phyloP scores from a whole-genome alignment of 2,797 vertebrate species.

The Calcarius lapponicus region DNA sequence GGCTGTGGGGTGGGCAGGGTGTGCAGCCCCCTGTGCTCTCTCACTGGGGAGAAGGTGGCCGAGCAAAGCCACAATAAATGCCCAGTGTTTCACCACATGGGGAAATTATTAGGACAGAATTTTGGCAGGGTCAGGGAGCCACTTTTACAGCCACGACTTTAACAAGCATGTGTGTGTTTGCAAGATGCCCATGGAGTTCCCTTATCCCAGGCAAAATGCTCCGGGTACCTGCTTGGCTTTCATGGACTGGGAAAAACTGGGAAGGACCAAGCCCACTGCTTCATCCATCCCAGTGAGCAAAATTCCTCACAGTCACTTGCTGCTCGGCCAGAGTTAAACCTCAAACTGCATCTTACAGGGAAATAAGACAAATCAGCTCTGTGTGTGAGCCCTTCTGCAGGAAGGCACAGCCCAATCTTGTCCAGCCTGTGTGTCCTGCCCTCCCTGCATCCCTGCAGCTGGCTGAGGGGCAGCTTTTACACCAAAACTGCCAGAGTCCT shows the following conservation, averaged over 20 bases:
- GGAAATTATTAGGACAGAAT: not conserved
- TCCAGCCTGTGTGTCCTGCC: fast-evolving
- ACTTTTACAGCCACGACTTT: not conserved
- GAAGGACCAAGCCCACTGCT: not conserved
- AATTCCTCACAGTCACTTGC: not conserved
- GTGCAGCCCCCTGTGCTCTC: fast-evolving
- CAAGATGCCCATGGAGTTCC: not conserved
- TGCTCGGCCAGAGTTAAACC: not conserved
- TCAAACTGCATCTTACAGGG: not conserved
- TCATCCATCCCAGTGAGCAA: fast-evolving
- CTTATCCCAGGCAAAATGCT: not conserved
- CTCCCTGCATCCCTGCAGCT: not conserved
- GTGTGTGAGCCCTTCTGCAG: not conserved
- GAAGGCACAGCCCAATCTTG: not conserved
- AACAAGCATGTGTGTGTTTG: not conserved
- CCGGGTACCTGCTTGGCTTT: not conserved
- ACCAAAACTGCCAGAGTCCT: not conserved
- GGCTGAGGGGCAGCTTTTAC: not conserved
- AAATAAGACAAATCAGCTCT: not conserved
- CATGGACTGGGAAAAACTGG: not conserved
- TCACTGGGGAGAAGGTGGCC: fast-evolving
- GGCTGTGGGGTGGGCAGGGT: not conserved
- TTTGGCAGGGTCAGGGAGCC: not conserved
- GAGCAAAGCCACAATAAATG: not conserved
- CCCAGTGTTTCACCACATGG: fast-evolving